Base-by-base conservation (phyloP, 2,113 vertebrate species). In the Paratilapia polleni region DNA sequence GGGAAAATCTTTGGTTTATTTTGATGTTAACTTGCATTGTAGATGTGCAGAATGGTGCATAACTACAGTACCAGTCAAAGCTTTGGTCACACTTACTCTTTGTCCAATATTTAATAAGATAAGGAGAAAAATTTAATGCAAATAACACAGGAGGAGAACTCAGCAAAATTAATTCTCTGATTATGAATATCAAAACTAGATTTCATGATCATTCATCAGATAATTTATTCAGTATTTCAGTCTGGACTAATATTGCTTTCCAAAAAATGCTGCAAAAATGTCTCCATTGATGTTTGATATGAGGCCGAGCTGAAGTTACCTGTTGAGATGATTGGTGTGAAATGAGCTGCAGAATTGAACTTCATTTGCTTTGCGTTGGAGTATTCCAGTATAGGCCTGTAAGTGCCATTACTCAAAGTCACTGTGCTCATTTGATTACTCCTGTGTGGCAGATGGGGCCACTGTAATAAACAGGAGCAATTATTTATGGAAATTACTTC, bases 401-500 rank as follows among this genome's bases (percentile, higher is more conserved):
- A 83, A 64, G 63, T 57, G 78, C 66, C 86, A 84, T 94, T 87
- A 85, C 56, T 92, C 91, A 91, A 78, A 90, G 90, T 91, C 88
- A 28, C 22, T 41, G 59, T 80, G 78, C 77, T 89, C 81, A 77
- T 89, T 89, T 89, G 90, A 94, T 92, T 84, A 91, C 66, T 91
- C 85, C 68, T 52, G 82, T 85, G 64, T 89, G 88, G 87, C 90
- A 92, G 89, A 94, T 87, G 83, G 89, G 57, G 41, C 83, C 54
- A 82, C 58, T 31, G 85, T 61, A 86, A 89, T 91, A 88, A 94
- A 88, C 84, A 78, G 82, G 56, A 89, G 85, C 49, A 86, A 80
- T 93, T 93, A 94, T 91, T 93, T 90, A 94, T 92, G 92, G 89
- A 93, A 95, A 94, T 93, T 58, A 62, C 87, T 91, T 91, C 84